Conservation (phyloP, 2,888 invertebrate species). For the Heteromyza rotundicornis region DNA sequence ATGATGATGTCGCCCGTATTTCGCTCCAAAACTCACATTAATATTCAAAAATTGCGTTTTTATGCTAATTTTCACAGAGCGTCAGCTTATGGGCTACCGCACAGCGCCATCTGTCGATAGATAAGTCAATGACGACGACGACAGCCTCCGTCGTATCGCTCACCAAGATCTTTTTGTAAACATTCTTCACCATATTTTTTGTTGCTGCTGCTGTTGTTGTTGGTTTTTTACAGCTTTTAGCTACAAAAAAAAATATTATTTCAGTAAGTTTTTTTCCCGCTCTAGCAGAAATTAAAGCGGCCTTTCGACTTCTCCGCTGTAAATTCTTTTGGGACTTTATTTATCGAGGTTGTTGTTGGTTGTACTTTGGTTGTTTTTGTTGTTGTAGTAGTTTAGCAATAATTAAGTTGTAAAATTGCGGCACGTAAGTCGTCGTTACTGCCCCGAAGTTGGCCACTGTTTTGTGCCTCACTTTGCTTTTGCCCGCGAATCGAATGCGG, state of each 20-base stretch:
- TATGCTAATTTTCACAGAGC: constrained; percentile 57
- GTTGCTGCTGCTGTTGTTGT: too few species aligned
- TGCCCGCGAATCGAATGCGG: neutral
- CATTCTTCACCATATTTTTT: too few species aligned
- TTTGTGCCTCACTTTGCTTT: neutral
- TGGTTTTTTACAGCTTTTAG: too few species aligned
- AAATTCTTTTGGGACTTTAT: neutral
- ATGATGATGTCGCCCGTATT: constrained; percentile 42
- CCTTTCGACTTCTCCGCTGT: neutral
- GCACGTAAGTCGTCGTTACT: constrained; percentile 44
- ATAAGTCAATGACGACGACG: constrained; percentile 48
- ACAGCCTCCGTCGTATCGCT: constrained; percentile 26
- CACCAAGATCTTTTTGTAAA: too few species aligned
- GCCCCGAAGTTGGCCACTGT: neutral
- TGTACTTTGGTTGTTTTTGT: constrained; percentile 18
- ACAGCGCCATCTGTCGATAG: constrained; percentile 54
- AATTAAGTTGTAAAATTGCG: constrained; percentile 59
- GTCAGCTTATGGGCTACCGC: constrained; percentile 9
- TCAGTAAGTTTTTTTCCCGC: too few species aligned
- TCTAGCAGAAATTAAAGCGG: neutral
- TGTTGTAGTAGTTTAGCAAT: constrained; percentile 55
- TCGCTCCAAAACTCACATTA: constrained; percentile 46
- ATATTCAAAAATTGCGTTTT: constrained; percentile 63
- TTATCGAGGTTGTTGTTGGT: constrained; percentile 13
- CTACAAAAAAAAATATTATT: too few species aligned